Conservation (phyloP, 1,140 invertebrate species). For the Eriosoma lanigerum region DNA sequence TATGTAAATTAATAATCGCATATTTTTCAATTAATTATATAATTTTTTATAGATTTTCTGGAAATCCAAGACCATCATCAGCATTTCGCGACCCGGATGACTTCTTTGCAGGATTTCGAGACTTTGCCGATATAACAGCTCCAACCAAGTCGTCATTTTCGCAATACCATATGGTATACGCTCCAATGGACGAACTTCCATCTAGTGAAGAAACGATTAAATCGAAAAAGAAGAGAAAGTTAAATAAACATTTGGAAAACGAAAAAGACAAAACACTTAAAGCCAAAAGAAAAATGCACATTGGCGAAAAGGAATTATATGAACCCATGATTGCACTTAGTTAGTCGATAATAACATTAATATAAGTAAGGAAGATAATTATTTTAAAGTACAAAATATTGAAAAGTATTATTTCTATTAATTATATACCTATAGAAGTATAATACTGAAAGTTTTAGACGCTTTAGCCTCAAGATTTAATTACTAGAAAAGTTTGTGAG, state of each 20-base stretch:
- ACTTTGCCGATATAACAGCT: slow-evolving; percentile 84
- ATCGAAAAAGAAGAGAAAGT: slow-evolving; percentile 68
- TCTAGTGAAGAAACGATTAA: slow-evolving; percentile 61
- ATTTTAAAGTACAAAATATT: slow-evolving; percentile 14
- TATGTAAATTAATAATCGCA: no score
- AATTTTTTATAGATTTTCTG: slow-evolving; percentile 59
- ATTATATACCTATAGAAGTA: not conserved
- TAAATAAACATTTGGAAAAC: slow-evolving; percentile 67
- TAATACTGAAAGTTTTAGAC: no score
- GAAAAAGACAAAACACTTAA: slow-evolving; percentile 62
- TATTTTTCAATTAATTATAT: no score
- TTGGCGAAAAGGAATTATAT: slow-evolving; percentile 58
- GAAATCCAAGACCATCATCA: slow-evolving; percentile 49
- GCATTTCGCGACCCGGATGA: slow-evolving; percentile 59
- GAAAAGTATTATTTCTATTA: not conserved
- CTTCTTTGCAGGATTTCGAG: slow-evolving; percentile 83
- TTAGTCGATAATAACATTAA: slow-evolving; percentile 55
- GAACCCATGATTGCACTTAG: slow-evolving; percentile 71
- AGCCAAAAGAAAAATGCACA: slow-evolving; percentile 59
- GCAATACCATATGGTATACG: slow-evolving; percentile 77
- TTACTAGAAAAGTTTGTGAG: no score
- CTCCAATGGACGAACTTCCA: slow-evolving; percentile 60
- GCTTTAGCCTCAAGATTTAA: no score
- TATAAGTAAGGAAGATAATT: not conserved
- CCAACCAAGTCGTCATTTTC: slow-evolving; percentile 79